Conservation (phyloP, 2,888 invertebrate genomes). For the Ectemnius continuus region DNA sequence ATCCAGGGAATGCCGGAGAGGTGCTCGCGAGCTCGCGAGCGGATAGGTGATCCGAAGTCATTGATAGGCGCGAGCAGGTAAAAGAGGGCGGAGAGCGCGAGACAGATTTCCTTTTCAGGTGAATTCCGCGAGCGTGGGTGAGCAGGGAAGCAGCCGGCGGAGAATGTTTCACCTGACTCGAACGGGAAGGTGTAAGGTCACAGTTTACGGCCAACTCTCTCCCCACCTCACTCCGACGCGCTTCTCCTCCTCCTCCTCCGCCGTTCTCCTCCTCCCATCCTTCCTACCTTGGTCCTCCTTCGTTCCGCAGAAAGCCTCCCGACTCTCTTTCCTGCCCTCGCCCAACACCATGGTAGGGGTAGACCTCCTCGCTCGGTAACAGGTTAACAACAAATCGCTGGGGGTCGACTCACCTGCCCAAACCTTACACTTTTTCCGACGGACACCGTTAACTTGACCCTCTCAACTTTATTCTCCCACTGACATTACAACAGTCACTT, state of each 20-base stretch:
- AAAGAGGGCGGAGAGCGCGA: slow-evolving; percentile 45
- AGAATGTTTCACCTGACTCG: slow-evolving; percentile 54
- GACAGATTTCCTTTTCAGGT: slow-evolving; percentile 74
- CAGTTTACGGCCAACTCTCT: slow-evolving; percentile 39
- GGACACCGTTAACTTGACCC: too few species aligned
- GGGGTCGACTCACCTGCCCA: slow-evolving; percentile 29
- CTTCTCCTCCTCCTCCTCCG: slow-evolving; percentile 22
- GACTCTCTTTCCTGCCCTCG: slow-evolving; percentile 22
- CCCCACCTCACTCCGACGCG: slow-evolving; percentile 18
- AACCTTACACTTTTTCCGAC: slow-evolving; percentile 3
- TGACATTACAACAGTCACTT: too few species aligned
- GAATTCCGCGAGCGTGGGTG: slow-evolving; percentile 71
- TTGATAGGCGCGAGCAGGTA: slow-evolving; percentile 33
- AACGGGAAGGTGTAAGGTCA: slow-evolving; percentile 58
- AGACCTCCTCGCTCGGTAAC: slow-evolving; percentile 60
- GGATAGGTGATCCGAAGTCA: neutral
- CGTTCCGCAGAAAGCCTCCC: slow-evolving; percentile 3
- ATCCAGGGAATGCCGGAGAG: slow-evolving; percentile 8
- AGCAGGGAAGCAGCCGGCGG: slow-evolving; percentile 67
- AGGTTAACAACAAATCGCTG: slow-evolving; percentile 62
- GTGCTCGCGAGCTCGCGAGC: neutral
- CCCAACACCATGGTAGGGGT: slow-evolving; percentile 54
- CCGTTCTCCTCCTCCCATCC: slow-evolving; percentile 27
- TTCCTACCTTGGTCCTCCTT: slow-evolving; percentile 20
- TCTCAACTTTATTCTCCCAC: too few species aligned